These are phyloP conservation scores for Zeuzera pyrina DNA, from an alignment of 2,888 invertebrate genomes.

Conservation along the genomic window DNA sequence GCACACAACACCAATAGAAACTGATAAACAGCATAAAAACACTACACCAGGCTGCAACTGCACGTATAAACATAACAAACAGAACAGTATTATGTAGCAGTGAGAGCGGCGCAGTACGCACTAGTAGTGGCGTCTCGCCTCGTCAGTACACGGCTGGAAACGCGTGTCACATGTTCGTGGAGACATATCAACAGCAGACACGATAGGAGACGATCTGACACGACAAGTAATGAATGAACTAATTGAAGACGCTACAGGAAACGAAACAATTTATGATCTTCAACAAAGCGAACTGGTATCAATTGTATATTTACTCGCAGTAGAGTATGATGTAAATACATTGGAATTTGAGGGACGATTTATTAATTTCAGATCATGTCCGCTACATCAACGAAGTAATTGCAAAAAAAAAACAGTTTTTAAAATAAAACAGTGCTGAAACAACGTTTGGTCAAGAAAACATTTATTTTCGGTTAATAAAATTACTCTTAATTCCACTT, in stretches of 20 bases:
- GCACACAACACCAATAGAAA: slow-evolving; percentile 35
- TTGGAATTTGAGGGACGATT: slow-evolving; percentile 16
- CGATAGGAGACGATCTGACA: slow-evolving; percentile 29
- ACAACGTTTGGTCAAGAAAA: too few relatives aligned
- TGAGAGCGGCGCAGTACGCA: slow-evolving; percentile 26
- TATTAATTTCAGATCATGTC: too few relatives aligned
- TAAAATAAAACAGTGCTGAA: too few relatives aligned
- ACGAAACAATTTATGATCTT: slow-evolving; percentile 19
- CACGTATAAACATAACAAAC: slow-evolving; percentile 40
- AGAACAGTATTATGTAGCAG: slow-evolving; percentile 22
- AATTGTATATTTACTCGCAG: slow-evolving; percentile 5
- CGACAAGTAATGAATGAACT: slow-evolving; percentile 36
- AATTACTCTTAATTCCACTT: too few relatives aligned
- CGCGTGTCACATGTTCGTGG: slow-evolving; percentile 14
- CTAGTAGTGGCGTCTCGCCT: too few relatives aligned
- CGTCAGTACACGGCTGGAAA: slow-evolving; percentile 12
- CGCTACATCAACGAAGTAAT: too few relatives aligned
- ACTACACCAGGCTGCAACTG: slow-evolving; percentile 55
- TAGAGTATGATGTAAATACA: slow-evolving; percentile 13
- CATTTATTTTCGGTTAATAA: too few relatives aligned
- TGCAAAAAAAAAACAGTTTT: too few relatives aligned
- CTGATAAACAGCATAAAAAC: slow-evolving; percentile 66
- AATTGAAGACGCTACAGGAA: slow-evolving; percentile 21
- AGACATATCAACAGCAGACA: slow-evolving; percentile 34
- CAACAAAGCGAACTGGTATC: slow-evolving; percentile 11